Evolutionary conservation across 2,888 invertebrate species (phyloP), one percentile per base, ranked within the genome.

Genomic region (Quadroppia sp.): DNA sequence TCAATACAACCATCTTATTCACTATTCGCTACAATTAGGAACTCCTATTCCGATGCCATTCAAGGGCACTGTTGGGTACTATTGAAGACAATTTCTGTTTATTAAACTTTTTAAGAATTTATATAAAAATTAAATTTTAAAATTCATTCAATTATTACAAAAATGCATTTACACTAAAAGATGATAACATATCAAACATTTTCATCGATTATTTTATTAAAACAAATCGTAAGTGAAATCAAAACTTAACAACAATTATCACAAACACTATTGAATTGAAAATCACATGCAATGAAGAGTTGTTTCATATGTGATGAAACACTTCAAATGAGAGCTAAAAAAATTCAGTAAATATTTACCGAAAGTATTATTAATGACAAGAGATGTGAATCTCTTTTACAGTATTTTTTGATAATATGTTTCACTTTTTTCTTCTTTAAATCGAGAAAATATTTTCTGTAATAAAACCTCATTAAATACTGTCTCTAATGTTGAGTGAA

Each of bases 1-100:
- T 67, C 20, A 23, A 1, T 17, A 67, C 20, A 42, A 40, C 36
- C 40, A 42, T 67, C 61, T 61, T n/a, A 61, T 61, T 61, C 67
- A 67, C 67, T 20, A 67, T 67, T 67, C 42, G 67, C 67, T 67
- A 67, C 42, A 67, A 67, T 40, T 42, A 23, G 67, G 67, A 67
- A 67, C 67, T 42, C 67, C 67, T 67, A 36, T 67, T 67, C 23
- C 42, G 32, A 4, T 23, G 32, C 67, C 40, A 67, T 67, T 67
- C 67, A 67, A 67, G 67, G 67, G 36, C 64, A 64, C 13, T 36
- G 20, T 30, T 3, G 30, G 13, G 30, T 42, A 15, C 45, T 45
- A 36, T 36, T 36, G n/a, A n/a, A n/a, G n/a, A n/a, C n/a, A n/a
- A n/a, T n/a, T n/a, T n/a, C n/a, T n/a, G n/a, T n/a, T n/a, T n/a